Evolutionary conservation across 2,113 vertebrate genomes (phyloP), one percentile per base, ranked within the genome.

Genomic region (Ondatra zibethicus): DNA sequence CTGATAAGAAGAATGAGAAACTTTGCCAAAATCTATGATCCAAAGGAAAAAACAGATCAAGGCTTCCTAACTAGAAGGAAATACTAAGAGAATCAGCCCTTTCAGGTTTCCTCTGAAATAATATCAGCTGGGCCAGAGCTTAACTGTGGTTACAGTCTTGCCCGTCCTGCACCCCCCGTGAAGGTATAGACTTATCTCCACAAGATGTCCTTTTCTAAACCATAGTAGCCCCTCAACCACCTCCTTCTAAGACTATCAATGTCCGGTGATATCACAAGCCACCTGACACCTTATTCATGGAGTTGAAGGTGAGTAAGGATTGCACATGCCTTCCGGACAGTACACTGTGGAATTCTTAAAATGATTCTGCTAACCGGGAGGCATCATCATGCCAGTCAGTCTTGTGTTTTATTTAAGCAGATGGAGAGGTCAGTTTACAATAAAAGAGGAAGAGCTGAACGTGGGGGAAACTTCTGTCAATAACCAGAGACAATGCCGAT

Each of bases 51-150:
- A 47, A 42, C 10, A 77, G 13, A 16, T 61, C 33, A 81, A 65
- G 70, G 93, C 92, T 89, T 45, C 13, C 27, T 70, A 31, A 63
- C 3, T 33, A 45, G 1, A 36, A 75, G 8, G 23, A 94, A 58
- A n/a, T 87, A 58, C 12, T 21, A 39, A 42, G 27, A 8, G 42
- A n/a, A 70, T 31, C 81, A 45, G 13, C 36, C 33, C 73, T 88
- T 89, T 39, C 66, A 78, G 66, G 66, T 9, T 23, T 80, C 36
- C 92, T 90, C 39, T 96, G 52, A 91, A 92, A 77, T 39, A 92
- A 87, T n/a, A 78, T 2, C 77, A 97, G 47, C 66, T 4, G 55
- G 19, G 31, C 31, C 45, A 89, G 23, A 13, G 23, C 2, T 45
- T 19, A 42, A 19, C 73, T 10, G 3, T 13, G 47, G 70, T 55